Conservation (phyloP, 2,888 invertebrate genomes). For the Plagodis dolabraria region DNA sequence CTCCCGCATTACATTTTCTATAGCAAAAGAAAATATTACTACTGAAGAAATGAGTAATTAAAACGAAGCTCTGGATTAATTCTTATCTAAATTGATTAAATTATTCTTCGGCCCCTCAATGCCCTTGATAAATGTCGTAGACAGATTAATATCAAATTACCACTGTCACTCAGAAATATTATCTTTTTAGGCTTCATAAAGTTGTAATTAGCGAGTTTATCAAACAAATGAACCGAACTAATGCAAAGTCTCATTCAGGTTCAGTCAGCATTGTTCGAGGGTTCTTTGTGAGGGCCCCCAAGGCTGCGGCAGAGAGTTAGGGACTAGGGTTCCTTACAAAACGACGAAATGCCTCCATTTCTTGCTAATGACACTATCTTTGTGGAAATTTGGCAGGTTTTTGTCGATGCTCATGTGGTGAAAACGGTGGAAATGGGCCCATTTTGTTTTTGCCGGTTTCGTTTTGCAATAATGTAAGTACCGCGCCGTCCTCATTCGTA, state of each 20-base stretch:
- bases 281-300: constrained; percentile 31
- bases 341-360: constrained; percentile 43
- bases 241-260: constrained; percentile 34
- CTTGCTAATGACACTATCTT: constrained; percentile 59
- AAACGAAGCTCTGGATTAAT: too few species aligned
- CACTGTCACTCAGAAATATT: constrained; percentile 1
- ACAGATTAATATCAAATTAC: constrained; percentile 3
- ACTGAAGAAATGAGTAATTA: too few species aligned
- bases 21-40: too few species aligned
- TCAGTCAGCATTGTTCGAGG: constrained; percentile 32
- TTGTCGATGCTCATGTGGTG: constrained; percentile 35
- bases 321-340: constrained; percentile 6
- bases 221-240: constrained; percentile 37
- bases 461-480: constrained; percentile 17
- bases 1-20: too few species aligned
- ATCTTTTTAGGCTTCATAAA: constrained; percentile 9
- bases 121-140: background rate
- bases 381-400: constrained; percentile 49
- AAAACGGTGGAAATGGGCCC: constrained; percentile 30
- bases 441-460: constrained; percentile 34
- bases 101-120: too few species aligned
- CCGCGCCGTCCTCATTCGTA: constrained; percentile 11
- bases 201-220: constrained; percentile 32
- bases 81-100: too few species aligned
- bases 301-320: constrained; percentile 21